Evolutionary conservation across 2,113 vertebrate species (phyloP), one percentile per base, ranked within the genome.

Genomic region (Dicerorhinus sumatrensis): DNA sequence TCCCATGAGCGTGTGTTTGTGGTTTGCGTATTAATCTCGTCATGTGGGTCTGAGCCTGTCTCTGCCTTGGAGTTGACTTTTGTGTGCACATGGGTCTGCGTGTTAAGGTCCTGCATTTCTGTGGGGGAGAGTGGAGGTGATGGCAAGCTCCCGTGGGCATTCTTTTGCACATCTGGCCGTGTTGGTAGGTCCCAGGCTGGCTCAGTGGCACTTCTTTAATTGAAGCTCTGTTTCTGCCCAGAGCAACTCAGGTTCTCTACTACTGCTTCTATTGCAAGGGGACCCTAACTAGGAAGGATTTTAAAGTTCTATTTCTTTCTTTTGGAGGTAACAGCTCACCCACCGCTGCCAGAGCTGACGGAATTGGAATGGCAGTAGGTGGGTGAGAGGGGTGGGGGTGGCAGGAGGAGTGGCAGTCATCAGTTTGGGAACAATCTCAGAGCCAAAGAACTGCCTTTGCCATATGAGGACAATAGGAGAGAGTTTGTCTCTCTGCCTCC

Each of bases 391-490:
- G 16, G 0, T 58, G 85, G 72, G 69, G 91, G 97, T 89, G 89
- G 92, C 56, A 20, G n/a, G 85, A 91, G 80, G 42, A 56, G 89
- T 96, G 89, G 93, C 95, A 96, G 3, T 89, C 82, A 48, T 96
- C 90, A 80, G 51, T 72, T 87, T 51, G 60, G 92, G 93, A 96
- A 93, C 75, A 76, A 14, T 87, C 92, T 96, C n/a, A 4, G 94
- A 97, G 94, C 94, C 96, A 94, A 62, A 90, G 94, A 93, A 77
- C 60, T 92, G 95, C 97, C 86, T 96, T 81, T 90, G 90, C 94
- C 46, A 2, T 73, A 16, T 80, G 84, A 96, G 90, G 95, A 83
- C 39, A 91, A 54, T 63, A 39, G 48, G 69, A 48, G 96, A 80
- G 86, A 31, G 39, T 90, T 87, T 65, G 86, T 85, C 79, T 97